A percentile compares a stretch with the other conserved stretches of the same genome.
Evolutionary conservation across 2,113 vertebrate genomes (phyloP).

Genomic region (Pao palembangensis): DNA sequence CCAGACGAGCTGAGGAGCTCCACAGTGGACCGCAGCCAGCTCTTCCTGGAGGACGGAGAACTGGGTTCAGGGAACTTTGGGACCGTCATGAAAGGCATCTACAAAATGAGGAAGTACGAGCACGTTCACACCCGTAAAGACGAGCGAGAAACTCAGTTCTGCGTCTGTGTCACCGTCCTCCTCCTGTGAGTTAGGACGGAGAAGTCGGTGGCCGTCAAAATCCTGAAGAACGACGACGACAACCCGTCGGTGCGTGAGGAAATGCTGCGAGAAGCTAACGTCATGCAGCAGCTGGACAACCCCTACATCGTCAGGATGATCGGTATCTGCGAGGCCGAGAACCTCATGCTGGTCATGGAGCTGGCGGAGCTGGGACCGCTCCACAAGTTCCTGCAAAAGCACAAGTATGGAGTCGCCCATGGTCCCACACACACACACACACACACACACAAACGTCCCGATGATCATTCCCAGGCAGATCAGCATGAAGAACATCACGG

Average conservation of each 20-base stretch:
- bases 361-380: slow-evolving; percentile 92
- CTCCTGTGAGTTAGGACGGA: slow-evolving; percentile 70
- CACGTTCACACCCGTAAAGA: too few species aligned
- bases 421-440: neutral
- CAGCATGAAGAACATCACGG: slow-evolving; percentile 87
- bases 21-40: slow-evolving; percentile 81
- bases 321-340: slow-evolving; percentile 92
- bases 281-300: slow-evolving; percentile 97
- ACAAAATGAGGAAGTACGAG: slow-evolving; percentile 88
- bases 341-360: slow-evolving; percentile 98
- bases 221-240: slow-evolving; percentile 89
- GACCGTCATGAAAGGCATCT: slow-evolving; percentile 88
- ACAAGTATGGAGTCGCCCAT: slow-evolving; percentile 77
- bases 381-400: slow-evolving; percentile 90
- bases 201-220: slow-evolving; percentile 91
- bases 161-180: neutral
- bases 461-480: slow-evolving; percentile 74
- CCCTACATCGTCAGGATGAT: slow-evolving; percentile 98
- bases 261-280: slow-evolving; percentile 86
- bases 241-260: slow-evolving; percentile 84
- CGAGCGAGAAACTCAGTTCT: too few species aligned
- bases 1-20: slow-evolving; percentile 90
- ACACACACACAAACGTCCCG: neutral
- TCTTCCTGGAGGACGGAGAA: slow-evolving; percentile 87
- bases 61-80: slow-evolving; percentile 97